Evolutionary conservation across 2,888 invertebrate genomes (phyloP).

Genomic region (Leptinotarsa tumamoca): DNA sequence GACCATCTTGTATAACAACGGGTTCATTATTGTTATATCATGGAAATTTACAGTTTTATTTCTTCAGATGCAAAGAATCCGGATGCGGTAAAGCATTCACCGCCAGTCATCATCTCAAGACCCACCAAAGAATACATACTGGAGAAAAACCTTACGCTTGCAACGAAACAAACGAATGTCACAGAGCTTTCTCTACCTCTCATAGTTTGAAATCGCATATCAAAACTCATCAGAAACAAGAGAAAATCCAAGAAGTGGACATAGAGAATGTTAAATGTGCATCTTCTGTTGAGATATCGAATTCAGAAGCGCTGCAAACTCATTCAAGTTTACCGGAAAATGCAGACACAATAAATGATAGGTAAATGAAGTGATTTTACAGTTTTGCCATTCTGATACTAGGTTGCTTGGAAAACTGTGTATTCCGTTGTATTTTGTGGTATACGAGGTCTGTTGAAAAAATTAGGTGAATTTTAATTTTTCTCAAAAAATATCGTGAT

Average conservation of each 20-base stretch:
- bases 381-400: no score
- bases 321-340: neutral
- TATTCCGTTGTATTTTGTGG: no score
- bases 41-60: constrained; percentile 32
- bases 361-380: no score
- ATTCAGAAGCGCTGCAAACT: neutral
- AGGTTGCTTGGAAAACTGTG: no score
- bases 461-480: no score
- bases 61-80: constrained; percentile 79
- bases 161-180: constrained; percentile 74
- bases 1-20: no score
- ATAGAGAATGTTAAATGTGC: neutral
- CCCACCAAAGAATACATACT: constrained; percentile 84
- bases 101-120: constrained; percentile 94
- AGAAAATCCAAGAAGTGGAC: constrained; percentile 38
- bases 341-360: neutral
- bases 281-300: neutral
- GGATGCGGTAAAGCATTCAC: constrained; percentile 94
- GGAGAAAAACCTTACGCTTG: constrained; percentile 86
- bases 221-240: constrained; percentile 75
- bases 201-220: constrained; percentile 86
- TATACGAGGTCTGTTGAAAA: no score
- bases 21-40: no score
- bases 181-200: constrained; percentile 84
- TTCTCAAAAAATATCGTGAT: no score